Percentiles rank a stretch among this genome's conserved stretches.
These are phyloP conservation scores for Stenolophus ochropezus DNA, from an alignment of 2,888 invertebrate genomes.

Conservation along the genomic window DNA sequence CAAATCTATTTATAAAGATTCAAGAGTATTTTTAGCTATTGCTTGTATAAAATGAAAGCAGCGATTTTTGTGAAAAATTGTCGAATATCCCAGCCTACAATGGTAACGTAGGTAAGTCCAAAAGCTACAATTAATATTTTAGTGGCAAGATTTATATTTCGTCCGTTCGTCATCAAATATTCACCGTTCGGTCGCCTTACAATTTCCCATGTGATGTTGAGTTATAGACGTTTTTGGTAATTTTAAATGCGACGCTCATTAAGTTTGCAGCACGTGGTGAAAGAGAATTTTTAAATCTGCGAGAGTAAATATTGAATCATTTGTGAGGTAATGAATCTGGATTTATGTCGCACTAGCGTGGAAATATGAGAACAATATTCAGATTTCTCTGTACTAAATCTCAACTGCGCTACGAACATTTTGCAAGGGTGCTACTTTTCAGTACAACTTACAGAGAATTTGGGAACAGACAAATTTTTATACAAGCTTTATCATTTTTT, in stretches of 20 bases:
- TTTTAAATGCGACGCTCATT: neutral
- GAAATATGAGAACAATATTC: too few species aligned
- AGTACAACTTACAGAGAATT: too few species aligned
- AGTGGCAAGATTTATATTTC: constrained; percentile 31
- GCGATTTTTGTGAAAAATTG: too few species aligned
- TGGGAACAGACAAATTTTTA: too few species aligned
- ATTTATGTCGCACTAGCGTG: neutral
- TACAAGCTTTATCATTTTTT: too few species aligned
- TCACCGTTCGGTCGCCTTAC: constrained; percentile 19
- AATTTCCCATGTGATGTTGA: constrained; percentile 45
- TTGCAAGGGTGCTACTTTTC: too few species aligned
- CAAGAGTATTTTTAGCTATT: too few species aligned
- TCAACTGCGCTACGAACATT: too few species aligned
- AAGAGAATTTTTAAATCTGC: constrained; percentile 22
- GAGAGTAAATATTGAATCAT: constrained; percentile 11
- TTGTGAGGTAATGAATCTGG: neutral
- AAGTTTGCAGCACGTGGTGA: constrained; percentile 7
- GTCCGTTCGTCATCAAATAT: constrained; percentile 29
- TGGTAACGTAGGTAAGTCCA: neutral
- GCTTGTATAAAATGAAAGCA: too few species aligned
- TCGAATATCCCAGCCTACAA: too few species aligned
- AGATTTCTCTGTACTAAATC: too few species aligned
- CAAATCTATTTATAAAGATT: too few species aligned
- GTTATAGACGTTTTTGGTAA: constrained; percentile 23
- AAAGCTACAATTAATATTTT: constrained; percentile 32